Percentiles rank a stretch among this genome's conserved stretches.
Evolutionary conservation across 2,888 invertebrate species (phyloP).

Genomic region (Thecophora atra): DNA sequence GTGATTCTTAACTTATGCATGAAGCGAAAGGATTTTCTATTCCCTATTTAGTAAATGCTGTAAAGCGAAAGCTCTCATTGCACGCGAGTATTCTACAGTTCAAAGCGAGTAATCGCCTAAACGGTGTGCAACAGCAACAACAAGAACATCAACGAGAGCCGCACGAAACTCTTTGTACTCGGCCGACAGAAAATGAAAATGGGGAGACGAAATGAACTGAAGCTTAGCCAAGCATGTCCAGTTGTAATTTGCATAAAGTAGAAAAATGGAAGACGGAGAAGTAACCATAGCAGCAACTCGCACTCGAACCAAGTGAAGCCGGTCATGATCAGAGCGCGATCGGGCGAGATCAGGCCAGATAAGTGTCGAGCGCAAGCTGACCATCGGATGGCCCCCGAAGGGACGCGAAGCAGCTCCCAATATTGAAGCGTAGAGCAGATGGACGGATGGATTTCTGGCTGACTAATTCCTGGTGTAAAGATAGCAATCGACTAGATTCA

Average conservation of each 20-base stretch:
- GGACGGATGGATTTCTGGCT: slow-evolving; percentile 1
- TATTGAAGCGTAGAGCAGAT: slow-evolving; percentile 32
- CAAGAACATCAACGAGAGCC: slow-evolving; percentile 11
- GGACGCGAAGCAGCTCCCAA: slow-evolving; percentile 40
- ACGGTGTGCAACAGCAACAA: slow-evolving; percentile 28
- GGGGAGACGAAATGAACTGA: background rate
- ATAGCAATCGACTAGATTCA: slow-evolving; percentile 34
- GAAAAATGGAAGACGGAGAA: slow-evolving; percentile 23
- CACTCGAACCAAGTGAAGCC: background rate
- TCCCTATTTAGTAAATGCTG: slow-evolving; percentile 21
- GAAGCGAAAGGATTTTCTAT: background rate
- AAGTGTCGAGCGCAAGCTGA: slow-evolving; percentile 29
- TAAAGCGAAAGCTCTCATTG: slow-evolving; percentile 36
- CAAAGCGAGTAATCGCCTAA: slow-evolving; percentile 35
- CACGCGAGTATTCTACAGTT: slow-evolving; percentile 13
- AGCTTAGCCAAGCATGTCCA: slow-evolving; percentile 26
- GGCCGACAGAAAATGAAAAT: slow-evolving; percentile 28
- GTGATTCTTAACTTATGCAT: background rate
- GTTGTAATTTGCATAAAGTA: slow-evolving; percentile 39
- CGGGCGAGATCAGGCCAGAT: slow-evolving; percentile 2
- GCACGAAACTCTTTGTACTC: slow-evolving; percentile 31
- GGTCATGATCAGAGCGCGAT: slow-evolving; percentile 15
- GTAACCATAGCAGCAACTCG: background rate
- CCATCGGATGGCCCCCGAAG: slow-evolving; percentile 39
- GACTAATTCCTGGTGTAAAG: slow-evolving; percentile 17